A percentile compares a stretch with the other conserved stretches of the same genome.
Conservation (phyloP, 2,113 vertebrate species). For the Odontesthes bonariensis region DNA sequence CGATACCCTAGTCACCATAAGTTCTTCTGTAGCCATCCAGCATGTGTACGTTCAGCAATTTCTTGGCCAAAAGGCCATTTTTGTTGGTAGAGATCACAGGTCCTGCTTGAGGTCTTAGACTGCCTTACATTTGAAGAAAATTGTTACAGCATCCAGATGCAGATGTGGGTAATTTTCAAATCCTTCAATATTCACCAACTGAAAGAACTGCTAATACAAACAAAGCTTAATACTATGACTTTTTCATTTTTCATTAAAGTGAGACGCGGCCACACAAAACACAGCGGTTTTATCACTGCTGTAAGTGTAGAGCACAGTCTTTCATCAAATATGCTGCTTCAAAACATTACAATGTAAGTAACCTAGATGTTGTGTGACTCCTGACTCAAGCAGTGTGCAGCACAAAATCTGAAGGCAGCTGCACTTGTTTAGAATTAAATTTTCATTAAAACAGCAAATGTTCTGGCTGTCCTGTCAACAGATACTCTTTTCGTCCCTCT, state of each 20-base stretch:
- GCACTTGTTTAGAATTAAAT: not conserved
- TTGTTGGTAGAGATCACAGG: too few species aligned
- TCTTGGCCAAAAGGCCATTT: too few species aligned
- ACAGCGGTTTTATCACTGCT: too few species aligned
- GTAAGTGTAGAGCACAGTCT: too few species aligned
- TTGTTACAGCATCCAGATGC: not conserved
- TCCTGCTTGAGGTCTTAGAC: not conserved
- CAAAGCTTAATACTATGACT: not conserved
- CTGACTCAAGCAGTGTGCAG: not conserved
- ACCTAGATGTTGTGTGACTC: not conserved
- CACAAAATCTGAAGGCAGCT: not conserved
- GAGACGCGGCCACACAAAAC: too few species aligned
- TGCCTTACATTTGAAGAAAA: not conserved
- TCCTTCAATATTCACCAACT: not conserved
- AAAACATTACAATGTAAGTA: too few species aligned
- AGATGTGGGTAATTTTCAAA: not conserved
- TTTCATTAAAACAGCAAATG: not conserved
- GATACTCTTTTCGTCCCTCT: too few species aligned
- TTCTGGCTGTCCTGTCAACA: not conserved
- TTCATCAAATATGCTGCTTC: too few species aligned
- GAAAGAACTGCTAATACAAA: not conserved
- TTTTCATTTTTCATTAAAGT: not conserved
- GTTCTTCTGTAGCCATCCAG: not conserved
- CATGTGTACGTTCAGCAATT: not conserved
- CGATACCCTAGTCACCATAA: not conserved